Percentiles rank a stretch among this genome's conserved stretches.
phyloP scores from a whole-genome alignment of 2,888 invertebrate species.

The Calliopum simillimum region DNA sequence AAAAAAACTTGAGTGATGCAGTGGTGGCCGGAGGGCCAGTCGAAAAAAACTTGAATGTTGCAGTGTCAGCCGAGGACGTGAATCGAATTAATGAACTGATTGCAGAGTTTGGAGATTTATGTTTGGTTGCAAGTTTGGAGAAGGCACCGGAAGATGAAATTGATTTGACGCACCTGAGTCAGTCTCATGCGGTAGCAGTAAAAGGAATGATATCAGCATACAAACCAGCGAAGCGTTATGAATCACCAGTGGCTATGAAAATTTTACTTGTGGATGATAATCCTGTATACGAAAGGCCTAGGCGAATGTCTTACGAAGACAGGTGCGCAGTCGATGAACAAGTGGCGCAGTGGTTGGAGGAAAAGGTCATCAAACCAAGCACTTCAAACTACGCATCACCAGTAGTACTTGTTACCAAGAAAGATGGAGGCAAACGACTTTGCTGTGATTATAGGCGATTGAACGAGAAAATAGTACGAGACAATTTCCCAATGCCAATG shows the following conservation, averaged over 20 bases:
- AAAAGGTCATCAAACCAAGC: neutral
- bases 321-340: conserved; percentile 23
- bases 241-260: conserved; percentile 41
- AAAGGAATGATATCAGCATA: neutral
- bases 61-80: neutral
- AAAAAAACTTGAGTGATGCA: too few species aligned
- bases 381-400: too few species aligned
- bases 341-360: conserved; percentile 24
- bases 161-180: neutral
- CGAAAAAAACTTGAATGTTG: too few species aligned
- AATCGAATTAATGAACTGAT: neutral
- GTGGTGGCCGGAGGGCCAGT: too few species aligned
- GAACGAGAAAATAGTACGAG: too few species aligned
- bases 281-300: conserved; percentile 27
- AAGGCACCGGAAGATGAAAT: neutral
- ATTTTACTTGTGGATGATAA: conserved; percentile 32
- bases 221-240: neutral
- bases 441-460: too few species aligned
- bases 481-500: too few species aligned
- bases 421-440: too few species aligned
- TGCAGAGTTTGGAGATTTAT: neutral
- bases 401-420: too few species aligned
- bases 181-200: neutral
- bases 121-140: neutral
- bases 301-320: conserved; percentile 27